Evolutionary conservation across 1,140 invertebrate species (phyloP).

Genomic region (Calliopsis andreniformis): DNA sequence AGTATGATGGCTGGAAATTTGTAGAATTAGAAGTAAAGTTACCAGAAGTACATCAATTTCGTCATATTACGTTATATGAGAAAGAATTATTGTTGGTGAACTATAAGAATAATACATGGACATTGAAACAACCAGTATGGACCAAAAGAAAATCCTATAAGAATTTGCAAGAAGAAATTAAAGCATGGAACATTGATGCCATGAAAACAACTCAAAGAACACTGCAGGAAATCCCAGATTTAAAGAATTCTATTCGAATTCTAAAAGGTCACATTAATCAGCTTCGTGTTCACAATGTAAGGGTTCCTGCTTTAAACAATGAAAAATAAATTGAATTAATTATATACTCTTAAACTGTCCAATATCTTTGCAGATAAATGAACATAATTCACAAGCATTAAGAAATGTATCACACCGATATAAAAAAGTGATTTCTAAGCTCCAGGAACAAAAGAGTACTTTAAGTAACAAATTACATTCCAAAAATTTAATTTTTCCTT

Average conservation of each 20-base stretch:
- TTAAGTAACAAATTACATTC: constrained; percentile 4
- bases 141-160: constrained; percentile 41
- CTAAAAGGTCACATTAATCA: constrained; percentile 47
- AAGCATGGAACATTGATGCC: constrained; percentile 54
- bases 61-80: neutral
- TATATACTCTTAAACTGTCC: neutral
- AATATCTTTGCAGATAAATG: constrained; percentile 61
- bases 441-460: neutral
- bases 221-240: constrained; percentile 14
- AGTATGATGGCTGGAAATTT: constrained; percentile 81
- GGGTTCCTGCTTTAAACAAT: neutral
- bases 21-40: constrained; percentile 55
- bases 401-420: constrained; percentile 50
- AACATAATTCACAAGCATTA: constrained; percentile 51
- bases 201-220: constrained; percentile 31
- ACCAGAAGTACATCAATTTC: constrained; percentile 21
- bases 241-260: constrained; percentile 46
- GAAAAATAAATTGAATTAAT: neutral
- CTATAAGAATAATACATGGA: constrained; percentile 46
- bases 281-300: constrained; percentile 52
- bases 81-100: constrained; percentile 31
- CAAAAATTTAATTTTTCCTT: neutral
- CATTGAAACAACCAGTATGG: constrained; percentile 53
- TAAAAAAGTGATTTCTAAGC: constrained; percentile 25
- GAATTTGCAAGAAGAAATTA: constrained; percentile 57